phyloP scores from a whole-genome alignment of 2,113 vertebrate species.

The Silurus asotus region DNA sequence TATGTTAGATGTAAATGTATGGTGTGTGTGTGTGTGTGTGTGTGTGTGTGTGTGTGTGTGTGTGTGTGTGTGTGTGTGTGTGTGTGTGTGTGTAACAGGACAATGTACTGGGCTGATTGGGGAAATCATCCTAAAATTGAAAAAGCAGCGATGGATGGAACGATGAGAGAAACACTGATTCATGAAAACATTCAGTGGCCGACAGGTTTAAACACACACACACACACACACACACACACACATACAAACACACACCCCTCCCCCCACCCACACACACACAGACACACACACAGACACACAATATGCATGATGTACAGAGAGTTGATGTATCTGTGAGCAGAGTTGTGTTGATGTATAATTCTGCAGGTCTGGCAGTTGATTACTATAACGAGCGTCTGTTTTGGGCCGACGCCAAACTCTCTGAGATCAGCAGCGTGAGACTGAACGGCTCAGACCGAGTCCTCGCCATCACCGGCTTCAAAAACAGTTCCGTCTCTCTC shows the following conservation, averaged over 20 bases:
- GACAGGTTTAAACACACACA: slow-evolving; percentile 72
- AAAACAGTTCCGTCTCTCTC: slow-evolving; percentile 76
- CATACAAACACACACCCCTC: neutral
- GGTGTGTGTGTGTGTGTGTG: slow-evolving; percentile 2
- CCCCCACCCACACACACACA: no score
- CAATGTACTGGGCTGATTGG: slow-evolving; percentile 99
- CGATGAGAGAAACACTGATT: slow-evolving; percentile 87
- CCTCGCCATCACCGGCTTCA: slow-evolving; percentile 80
- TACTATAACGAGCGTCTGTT: slow-evolving; percentile 96
- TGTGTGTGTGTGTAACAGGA: slow-evolving; percentile 67
- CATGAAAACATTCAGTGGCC: slow-evolving; percentile 98
- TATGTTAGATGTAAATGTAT: neutral
- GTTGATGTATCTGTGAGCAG: no score
- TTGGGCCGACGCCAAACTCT: slow-evolving; percentile 95
- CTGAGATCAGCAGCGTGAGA: slow-evolving; percentile 87
- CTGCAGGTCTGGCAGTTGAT: slow-evolving; percentile 90
- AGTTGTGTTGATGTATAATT: neutral
- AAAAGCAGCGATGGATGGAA: slow-evolving; percentile 94
- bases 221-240: neutral
- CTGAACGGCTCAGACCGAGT: slow-evolving; percentile 89
- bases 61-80: neutral
- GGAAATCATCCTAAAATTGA: slow-evolving; percentile 97
- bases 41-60: slow-evolving; percentile 6
- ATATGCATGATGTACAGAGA: no score
- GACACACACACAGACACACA: no score